Evolutionary conservation across 1,140 invertebrate species (phyloP), one percentile per base, ranked within the genome.

Genomic region (Colletes latitarsis): DNA sequence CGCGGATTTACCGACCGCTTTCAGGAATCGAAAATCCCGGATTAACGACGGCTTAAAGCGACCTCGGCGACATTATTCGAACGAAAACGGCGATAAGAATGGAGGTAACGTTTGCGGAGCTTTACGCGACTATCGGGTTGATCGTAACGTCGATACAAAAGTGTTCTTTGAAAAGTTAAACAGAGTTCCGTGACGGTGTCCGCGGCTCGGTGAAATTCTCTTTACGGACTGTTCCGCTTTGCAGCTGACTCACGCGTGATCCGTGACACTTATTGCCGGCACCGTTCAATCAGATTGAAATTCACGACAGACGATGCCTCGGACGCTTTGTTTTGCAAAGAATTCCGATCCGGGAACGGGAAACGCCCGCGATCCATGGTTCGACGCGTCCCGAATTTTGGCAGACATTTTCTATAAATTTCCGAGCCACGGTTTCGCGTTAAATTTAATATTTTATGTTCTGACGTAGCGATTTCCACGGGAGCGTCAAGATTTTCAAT

Each of bases 181-280:
- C n/a, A 5, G 19, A 8, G 14, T 9, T 12, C 39, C 60, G 21
- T 41, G 6, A 6, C 30, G 4, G 0, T 62, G 19, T 2, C 12
- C 8, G 10, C 43, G 14, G 6, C 8, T 9, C 3, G 49, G 30
- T 52, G 8, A 55, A 60, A 30, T 68, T 15, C 46, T 12, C 43
- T 17, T 41, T 14, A 19, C 4, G 43, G 21, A 39, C 30, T 3
- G 12, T 14, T 30, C 15, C 70, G 14, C 49, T 82, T 75, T 52
- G 71, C 60, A 84, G 39, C 64, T 6, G 41, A 15, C 17, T 72
- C 85, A 78, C 84, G 84, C 62, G 76, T 77, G 73, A 73, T 74
- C 67, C 67, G 76, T 81, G 85, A 86, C 82, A 83, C 60, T 87
- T 87, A 87, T 87, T 87, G 77, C 84, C 12, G 21, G 57, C 17